A percentile compares a stretch with the other conserved stretches of the same genome.
These are phyloP conservation scores for Empidonax alnorum DNA, from an alignment of 2,113 vertebrate genomes.

Conservation along the genomic window DNA sequence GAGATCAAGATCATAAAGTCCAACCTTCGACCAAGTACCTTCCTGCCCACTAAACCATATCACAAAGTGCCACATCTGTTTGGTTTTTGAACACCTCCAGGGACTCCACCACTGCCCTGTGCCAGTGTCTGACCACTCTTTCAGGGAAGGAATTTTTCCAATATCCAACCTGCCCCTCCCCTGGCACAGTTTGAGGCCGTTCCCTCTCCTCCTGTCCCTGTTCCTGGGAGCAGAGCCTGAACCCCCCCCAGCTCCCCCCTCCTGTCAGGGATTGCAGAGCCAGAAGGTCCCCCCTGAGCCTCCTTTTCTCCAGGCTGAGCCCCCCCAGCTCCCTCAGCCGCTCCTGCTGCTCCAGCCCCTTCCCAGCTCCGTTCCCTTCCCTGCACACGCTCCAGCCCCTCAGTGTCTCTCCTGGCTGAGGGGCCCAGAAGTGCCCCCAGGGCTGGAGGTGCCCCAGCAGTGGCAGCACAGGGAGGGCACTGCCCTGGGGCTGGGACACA, in stretches of 20 bases:
- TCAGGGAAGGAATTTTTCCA: neutral
- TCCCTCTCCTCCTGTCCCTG: neutral
- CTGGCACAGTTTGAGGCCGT: neutral
- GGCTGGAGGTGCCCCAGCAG: neutral
- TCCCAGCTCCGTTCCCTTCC: neutral
- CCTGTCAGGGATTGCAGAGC: neutral
- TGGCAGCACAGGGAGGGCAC: neutral
- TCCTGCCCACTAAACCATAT: neutral
- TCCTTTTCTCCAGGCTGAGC: neutral
- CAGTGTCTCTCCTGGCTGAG: neutral
- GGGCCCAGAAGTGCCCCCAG: neutral
- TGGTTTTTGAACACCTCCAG: neutral
- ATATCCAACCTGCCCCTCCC: no score
- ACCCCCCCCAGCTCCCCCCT: neutral
- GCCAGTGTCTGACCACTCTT: neutral
- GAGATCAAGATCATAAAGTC: neutral
- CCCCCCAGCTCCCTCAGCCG: neutral
- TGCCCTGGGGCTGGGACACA: neutral
- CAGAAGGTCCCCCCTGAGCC: neutral
- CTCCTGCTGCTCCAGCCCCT: neutral
- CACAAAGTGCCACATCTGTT: neutral
- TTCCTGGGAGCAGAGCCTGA: neutral
- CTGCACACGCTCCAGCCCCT: neutral
- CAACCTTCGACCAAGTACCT: neutral
- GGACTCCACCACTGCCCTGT: neutral